Evolutionary conservation across 2,888 invertebrate species (phyloP).

Genomic region (Zygothrica quintamaculata): DNA sequence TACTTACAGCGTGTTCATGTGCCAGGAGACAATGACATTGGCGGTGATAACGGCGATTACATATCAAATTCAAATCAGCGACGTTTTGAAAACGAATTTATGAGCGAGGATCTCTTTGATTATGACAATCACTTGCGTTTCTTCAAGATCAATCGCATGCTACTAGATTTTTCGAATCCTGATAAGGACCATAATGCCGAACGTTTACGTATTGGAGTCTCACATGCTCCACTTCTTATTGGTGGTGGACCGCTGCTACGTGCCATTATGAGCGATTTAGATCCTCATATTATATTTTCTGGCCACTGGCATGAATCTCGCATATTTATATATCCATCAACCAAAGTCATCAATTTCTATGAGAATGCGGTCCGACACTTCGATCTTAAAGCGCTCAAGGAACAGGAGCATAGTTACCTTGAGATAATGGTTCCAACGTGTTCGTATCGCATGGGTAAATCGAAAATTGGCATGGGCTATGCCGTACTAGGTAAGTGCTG

Average conservation of each 20-base stretch:
- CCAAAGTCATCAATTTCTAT: slow-evolving; percentile 82
- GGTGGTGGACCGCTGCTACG: slow-evolving; percentile 84
- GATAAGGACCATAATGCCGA: slow-evolving; percentile 84
- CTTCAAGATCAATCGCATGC: slow-evolving; percentile 90
- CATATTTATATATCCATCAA: slow-evolving; percentile 83
- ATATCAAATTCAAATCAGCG: slow-evolving; percentile 88
- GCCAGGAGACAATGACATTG: slow-evolving; percentile 99
- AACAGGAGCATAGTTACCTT: slow-evolving; percentile 85
- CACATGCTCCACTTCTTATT: slow-evolving; percentile 88
- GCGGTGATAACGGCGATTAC: slow-evolving; percentile 93
- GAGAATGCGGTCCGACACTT: slow-evolving; percentile 79
- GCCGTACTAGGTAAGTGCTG: slow-evolving; percentile 90
- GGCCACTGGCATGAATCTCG: slow-evolving; percentile 88
- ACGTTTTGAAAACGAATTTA: slow-evolving; percentile 91
- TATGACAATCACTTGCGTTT: slow-evolving; percentile 87
- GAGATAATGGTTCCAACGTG: slow-evolving; percentile 97
- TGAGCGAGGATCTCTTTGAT: slow-evolving; percentile 88
- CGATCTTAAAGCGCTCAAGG: slow-evolving; percentile 78
- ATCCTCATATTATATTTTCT: slow-evolving; percentile 89
- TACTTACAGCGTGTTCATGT: slow-evolving; percentile 90
- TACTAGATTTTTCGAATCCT: slow-evolving; percentile 87
- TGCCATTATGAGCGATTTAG: slow-evolving; percentile 87
- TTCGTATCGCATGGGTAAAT: slow-evolving; percentile 97
- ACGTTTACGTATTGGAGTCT: slow-evolving; percentile 86
- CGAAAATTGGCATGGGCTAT: slow-evolving; percentile 93